These are phyloP conservation scores for Strigamia crassipes DNA, from an alignment of 2,888 invertebrate genomes.

Conservation along the genomic window DNA sequence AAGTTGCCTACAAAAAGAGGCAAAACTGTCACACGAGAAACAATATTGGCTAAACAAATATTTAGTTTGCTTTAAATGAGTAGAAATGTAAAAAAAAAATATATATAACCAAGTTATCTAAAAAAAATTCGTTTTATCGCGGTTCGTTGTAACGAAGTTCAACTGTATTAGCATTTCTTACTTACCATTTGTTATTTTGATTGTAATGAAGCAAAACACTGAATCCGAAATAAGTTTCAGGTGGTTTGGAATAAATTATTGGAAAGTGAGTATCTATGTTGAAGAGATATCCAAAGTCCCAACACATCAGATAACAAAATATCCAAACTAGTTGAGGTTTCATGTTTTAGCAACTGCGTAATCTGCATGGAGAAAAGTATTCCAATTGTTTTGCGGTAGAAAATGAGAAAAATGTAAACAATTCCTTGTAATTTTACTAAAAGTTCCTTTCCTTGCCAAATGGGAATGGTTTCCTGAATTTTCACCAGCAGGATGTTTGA, in stretches of 20 bases:
- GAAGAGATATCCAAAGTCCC: not conserved
- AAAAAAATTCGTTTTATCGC: too few relatives aligned
- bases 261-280: not conserved
- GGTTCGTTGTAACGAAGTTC: too few relatives aligned
- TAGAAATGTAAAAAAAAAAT: too few relatives aligned
- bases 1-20: too few relatives aligned
- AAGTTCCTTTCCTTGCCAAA: not conserved
- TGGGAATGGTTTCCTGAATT: too few relatives aligned
- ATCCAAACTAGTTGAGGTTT: not conserved
- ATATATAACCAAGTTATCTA: too few relatives aligned
- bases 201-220: not conserved
- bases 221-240: not conserved
- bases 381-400: not conserved
- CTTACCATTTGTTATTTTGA: not conserved
- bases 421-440: not conserved
- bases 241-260: not conserved
- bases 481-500: too few relatives aligned
- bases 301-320: not conserved
- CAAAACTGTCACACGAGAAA: too few relatives aligned
- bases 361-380: not conserved
- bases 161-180: too few relatives aligned
- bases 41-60: too few relatives aligned
- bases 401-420: not conserved
- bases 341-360: not conserved
- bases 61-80: not conserved